Base-by-base conservation (phyloP, 2,113 vertebrate species). In the Ranitomeya imitator region DNA sequence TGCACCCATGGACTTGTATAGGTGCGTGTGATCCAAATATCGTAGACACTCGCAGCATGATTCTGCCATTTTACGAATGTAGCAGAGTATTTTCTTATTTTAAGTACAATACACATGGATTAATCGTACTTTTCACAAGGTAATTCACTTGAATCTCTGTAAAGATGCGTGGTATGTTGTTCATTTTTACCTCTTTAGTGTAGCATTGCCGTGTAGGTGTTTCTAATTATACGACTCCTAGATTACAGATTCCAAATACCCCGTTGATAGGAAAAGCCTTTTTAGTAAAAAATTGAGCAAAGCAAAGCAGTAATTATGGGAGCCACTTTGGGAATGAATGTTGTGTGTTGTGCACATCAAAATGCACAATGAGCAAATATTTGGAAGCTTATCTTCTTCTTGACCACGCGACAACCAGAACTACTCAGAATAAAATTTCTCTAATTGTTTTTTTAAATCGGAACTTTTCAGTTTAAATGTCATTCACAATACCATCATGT, bases 291-390 rank as follows among this genome's bases (percentile, higher is more conserved):
- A 90, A 91, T 89, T 89, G 88, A 92, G 89, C 86, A 86, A 82
- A 71, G 90, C 84, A 93, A 94, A 93, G 92, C 88, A 93, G 90
- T 83, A 93, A 94, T 90, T 93, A 92, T 85, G 80, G 87, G 85
- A 94, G 92, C 87, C 92, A 84, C 90, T 45, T n/a, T 60, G 77
- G 26, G 93, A 86, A 88, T 91, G 86, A 90, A 89, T 76, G 73
- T 76, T 45, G 37, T 74, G 7, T 2, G 90, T 86, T 45, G 37
- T 45, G 5, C 37, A 45, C 37, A 61, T 91, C 63, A 90, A 79
- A 89, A 90, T 90, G 87, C 91, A 73, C 71, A 85, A 90, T 69
- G 77, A 76, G 69, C 87, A 71, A 76, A 57, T 71, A 23, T 85
- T 59, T 21, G 23, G 69, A 85, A 74, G n/a, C 69, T 73, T 19